These are phyloP conservation scores for Festucalex cinctus DNA, from an alignment of 2,113 vertebrate genomes.

Conservation along the genomic window DNA sequence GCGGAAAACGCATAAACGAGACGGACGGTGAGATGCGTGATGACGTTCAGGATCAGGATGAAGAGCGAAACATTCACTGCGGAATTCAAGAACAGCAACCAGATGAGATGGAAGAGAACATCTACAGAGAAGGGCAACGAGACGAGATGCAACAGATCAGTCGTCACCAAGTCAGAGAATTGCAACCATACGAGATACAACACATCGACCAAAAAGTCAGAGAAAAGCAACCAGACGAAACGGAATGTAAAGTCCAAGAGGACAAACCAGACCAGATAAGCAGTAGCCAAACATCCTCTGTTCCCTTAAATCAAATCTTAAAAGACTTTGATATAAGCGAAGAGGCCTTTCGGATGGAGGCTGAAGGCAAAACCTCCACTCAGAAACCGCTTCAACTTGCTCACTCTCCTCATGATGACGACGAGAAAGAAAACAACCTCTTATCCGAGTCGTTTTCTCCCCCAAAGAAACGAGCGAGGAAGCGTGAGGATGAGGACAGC, in stretches of 20 bases:
- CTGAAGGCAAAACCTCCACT: slow-evolving; percentile 39
- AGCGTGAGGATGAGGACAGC: slow-evolving; percentile 33
- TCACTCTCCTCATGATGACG: slow-evolving; percentile 16
- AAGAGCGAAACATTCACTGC: not conserved
- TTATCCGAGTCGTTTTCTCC: slow-evolving; percentile 9
- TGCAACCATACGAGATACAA: not conserved
- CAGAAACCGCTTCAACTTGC: slow-evolving; percentile 30
- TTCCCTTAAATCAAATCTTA: too few relatives aligned
- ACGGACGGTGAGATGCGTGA: slow-evolving; percentile 4
- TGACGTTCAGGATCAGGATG: not conserved
- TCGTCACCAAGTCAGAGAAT: not conserved
- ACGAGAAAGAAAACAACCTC: slow-evolving; percentile 53
- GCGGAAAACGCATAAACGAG: slow-evolving; percentile 47
- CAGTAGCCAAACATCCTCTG: not conserved
- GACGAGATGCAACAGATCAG: not conserved
- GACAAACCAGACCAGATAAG: not conserved
- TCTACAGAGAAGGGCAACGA: not conserved
- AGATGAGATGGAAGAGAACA: not conserved
- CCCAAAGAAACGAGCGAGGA: slow-evolving; percentile 19
- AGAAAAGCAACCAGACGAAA: not conserved
- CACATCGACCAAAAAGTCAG: not conserved
- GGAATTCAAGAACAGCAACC: not conserved
- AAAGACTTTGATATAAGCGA: slow-evolving; percentile 21
- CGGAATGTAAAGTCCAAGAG: not conserved
- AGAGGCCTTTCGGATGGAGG: slow-evolving; percentile 15